Conservation (phyloP, 2,888 invertebrate genomes). For the Corythucha ciliata region DNA sequence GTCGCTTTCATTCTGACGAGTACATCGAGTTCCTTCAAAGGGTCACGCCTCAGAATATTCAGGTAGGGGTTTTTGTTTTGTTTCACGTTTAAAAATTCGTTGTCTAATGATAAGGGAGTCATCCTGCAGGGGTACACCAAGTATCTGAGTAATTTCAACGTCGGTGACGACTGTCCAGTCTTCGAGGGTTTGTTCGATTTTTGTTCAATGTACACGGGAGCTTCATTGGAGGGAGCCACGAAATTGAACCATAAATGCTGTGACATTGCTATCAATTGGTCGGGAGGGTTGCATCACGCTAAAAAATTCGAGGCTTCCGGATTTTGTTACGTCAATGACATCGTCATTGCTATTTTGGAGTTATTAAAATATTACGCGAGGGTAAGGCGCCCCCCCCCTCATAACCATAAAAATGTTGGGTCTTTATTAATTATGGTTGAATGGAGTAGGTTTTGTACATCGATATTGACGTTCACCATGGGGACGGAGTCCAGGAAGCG, state of each 20-base stretch:
- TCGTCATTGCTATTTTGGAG: slow-evolving; percentile 94
- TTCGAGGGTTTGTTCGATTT: slow-evolving; percentile 97
- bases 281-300: slow-evolving; percentile 97
- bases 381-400: too few relatives aligned
- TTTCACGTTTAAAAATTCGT: not conserved
- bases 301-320: slow-evolving; percentile 99
- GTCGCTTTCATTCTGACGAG: slow-evolving; percentile 94
- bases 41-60: slow-evolving; percentile 88
- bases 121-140: slow-evolving; percentile 70
- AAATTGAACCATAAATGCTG: slow-evolving; percentile 89
- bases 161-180: slow-evolving; percentile 94
- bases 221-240: slow-evolving; percentile 92
- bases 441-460: slow-evolving; percentile 98
- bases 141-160: slow-evolving; percentile 87
- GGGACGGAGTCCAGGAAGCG: slow-evolving; percentile 94
- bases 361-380: slow-evolving; percentile 86
- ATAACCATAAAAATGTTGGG: too few relatives aligned
- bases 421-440: too few relatives aligned
- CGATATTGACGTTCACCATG: slow-evolving; percentile 98
- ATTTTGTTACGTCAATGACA: slow-evolving; percentile 98
- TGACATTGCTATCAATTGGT: slow-evolving; percentile 99
- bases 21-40: slow-evolving; percentile 94
- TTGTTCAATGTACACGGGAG: slow-evolving; percentile 96
- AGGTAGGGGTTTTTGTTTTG: slow-evolving; percentile 2
- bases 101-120: not conserved